phyloP scores from a whole-genome alignment of 2,797 vertebrate genomes.

The Pelobates cultripes region DNA sequence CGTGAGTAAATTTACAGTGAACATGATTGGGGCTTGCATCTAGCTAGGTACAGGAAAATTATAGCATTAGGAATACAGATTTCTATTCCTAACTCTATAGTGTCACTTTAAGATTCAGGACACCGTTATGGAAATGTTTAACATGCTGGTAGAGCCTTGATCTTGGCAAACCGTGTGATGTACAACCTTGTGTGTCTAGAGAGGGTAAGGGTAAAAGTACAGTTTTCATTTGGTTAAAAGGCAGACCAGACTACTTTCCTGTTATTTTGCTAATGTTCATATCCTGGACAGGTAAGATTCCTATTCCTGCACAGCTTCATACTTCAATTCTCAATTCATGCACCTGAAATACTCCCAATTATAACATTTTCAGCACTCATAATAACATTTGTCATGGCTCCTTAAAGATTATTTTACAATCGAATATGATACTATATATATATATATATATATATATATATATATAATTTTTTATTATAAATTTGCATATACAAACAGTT shows the following conservation, averaged over 20 bases:
- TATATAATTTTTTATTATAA: background rate
- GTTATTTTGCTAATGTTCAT: background rate
- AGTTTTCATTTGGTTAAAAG: background rate
- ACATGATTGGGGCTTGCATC: no score
- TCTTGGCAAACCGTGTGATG: background rate
- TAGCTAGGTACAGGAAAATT: no score
- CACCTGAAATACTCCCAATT: no score
- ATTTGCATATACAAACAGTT: background rate
- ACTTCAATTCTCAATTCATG: no score
- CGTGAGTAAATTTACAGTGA: no score
- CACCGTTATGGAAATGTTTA: background rate
- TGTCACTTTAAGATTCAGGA: background rate
- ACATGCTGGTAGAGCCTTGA: background rate
- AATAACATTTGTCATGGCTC: no score
- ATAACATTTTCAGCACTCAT: no score
- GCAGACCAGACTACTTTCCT: background rate
- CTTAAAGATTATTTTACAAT: no score
- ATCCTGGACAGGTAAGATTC: background rate
- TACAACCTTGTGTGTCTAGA: background rate
- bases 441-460: background rate
- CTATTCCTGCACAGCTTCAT: background rate
- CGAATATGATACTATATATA: background rate
- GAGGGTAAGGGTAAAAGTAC: background rate
- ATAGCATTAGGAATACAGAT: no score
- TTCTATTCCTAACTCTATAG: no score